A percentile compares a stretch with the other conserved stretches of the same genome.
These are phyloP conservation scores for Ypsolopha sequella DNA, from an alignment of 2,888 invertebrate genomes.

Conservation along the genomic window DNA sequence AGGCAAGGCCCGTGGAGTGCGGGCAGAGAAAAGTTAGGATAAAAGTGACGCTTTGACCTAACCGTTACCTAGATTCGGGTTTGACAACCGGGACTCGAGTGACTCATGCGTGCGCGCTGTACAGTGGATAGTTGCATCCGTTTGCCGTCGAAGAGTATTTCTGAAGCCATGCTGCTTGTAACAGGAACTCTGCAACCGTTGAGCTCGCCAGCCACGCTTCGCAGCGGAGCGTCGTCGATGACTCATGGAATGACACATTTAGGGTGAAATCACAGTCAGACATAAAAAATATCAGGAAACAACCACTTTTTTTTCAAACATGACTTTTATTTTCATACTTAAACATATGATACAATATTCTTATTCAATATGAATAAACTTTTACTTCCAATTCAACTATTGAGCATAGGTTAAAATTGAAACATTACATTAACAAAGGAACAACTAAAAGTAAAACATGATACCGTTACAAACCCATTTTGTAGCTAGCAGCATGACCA, in stretches of 20 bases:
- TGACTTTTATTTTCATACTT: slow-evolving; percentile 61
- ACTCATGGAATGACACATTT: slow-evolving; percentile 68
- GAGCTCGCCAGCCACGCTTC: slow-evolving; percentile 26
- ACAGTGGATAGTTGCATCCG: slow-evolving; percentile 20
- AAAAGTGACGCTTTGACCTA: slow-evolving; percentile 40
- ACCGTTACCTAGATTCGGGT: slow-evolving; percentile 58
- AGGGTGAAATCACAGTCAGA: slow-evolving; percentile 52
- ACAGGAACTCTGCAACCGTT: slow-evolving; percentile 30
- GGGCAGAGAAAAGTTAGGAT: slow-evolving; percentile 20
- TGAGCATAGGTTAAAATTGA: slow-evolving; percentile 46
- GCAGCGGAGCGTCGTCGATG: slow-evolving; percentile 44
- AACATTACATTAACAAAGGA: slow-evolving; percentile 36
- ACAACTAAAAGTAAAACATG: slow-evolving; percentile 55
- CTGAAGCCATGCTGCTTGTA: not conserved
- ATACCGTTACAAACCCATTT: slow-evolving; percentile 72
- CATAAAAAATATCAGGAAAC: slow-evolving; percentile 35
- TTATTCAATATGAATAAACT: slow-evolving; percentile 68
- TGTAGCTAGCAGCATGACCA: slow-evolving; percentile 73
- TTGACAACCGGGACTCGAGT: slow-evolving; percentile 54
- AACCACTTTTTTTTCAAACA: slow-evolving; percentile 31
- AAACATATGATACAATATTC: slow-evolving; percentile 65
- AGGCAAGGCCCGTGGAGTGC: slow-evolving; percentile 31
- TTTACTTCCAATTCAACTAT: slow-evolving; percentile 55
- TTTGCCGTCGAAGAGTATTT: slow-evolving; percentile 13
- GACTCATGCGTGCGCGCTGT: slow-evolving; percentile 27